phyloP scores from a whole-genome alignment of 2,113 vertebrate species.

The Zootoca vivipara region DNA sequence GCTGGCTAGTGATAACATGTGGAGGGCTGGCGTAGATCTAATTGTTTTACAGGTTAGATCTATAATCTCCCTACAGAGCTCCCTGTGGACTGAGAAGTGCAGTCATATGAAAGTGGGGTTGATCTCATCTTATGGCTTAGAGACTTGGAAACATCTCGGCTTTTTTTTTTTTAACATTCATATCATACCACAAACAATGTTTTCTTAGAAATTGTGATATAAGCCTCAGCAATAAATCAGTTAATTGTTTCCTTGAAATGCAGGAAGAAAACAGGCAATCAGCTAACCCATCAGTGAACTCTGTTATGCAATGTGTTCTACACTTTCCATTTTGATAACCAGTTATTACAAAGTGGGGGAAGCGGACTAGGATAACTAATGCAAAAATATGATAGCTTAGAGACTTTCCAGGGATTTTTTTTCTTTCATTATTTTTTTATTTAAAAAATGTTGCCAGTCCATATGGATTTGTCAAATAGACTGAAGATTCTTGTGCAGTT shows the following conservation, averaged over 20 bases:
- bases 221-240: conserved; percentile 19
- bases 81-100: background rate
- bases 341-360: background rate
- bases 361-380: background rate
- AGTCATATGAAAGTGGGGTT: background rate
- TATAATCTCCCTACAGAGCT: background rate
- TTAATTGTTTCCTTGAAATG: conserved; percentile 13
- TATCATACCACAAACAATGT: conserved; percentile 2
- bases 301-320: conserved; percentile 18
- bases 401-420: too few species aligned
- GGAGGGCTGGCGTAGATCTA: background rate
- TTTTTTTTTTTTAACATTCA: background rate
- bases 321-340: conserved; percentile 29
- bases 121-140: background rate
- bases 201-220: conserved; percentile 40
- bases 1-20: background rate
- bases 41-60: background rate
- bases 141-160: background rate
- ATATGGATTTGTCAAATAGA: background rate
- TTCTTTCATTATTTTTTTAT: background rate
- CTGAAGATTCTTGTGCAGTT: background rate
- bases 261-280: conserved; percentile 10
- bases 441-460: background rate
- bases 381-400: background rate
- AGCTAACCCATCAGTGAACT: conserved; percentile 33